Conservation (phyloP, 2,888 invertebrate species). For the Lepidocyrtoides sp. region DNA sequence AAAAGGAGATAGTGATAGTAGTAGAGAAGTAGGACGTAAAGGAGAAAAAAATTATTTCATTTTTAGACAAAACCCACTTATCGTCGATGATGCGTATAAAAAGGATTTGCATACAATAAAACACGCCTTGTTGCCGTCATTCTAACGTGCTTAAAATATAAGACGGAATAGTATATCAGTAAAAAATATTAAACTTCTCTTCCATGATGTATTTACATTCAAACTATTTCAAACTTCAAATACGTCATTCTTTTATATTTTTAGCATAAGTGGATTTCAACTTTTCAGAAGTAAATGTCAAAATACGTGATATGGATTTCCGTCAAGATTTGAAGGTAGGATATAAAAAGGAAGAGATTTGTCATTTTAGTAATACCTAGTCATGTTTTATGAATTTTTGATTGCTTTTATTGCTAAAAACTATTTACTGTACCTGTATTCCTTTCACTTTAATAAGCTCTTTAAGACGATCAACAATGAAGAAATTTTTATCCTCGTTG, state of each 20-base stretch:
- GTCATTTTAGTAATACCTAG: background rate
- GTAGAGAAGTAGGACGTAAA: background rate
- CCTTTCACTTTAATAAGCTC: constrained; percentile 90
- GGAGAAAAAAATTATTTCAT: background rate
- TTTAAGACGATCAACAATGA: constrained; percentile 90
- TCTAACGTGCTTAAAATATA: too few relatives aligned
- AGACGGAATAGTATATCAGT: too few relatives aligned
- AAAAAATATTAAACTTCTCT: background rate
- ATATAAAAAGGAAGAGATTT: background rate
- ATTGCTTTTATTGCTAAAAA: too few relatives aligned
- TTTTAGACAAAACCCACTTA: background rate
- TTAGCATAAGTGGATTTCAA: background rate
- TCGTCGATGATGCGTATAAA: background rate
- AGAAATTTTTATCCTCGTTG: constrained; percentile 92
- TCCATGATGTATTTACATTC: too few relatives aligned
- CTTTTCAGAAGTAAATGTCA: background rate
- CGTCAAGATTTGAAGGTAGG: background rate
- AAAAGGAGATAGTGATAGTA: background rate
- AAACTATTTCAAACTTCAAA: too few relatives aligned
- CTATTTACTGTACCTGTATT: constrained; percentile 89
- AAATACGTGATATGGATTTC: background rate
- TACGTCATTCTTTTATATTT: too few relatives aligned
- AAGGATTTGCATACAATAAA: background rate
- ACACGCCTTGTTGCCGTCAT: too few relatives aligned
- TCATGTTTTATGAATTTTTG: background rate